Base-by-base conservation (phyloP, 2,113 vertebrate genomes). In the Brachirus orientalis region DNA sequence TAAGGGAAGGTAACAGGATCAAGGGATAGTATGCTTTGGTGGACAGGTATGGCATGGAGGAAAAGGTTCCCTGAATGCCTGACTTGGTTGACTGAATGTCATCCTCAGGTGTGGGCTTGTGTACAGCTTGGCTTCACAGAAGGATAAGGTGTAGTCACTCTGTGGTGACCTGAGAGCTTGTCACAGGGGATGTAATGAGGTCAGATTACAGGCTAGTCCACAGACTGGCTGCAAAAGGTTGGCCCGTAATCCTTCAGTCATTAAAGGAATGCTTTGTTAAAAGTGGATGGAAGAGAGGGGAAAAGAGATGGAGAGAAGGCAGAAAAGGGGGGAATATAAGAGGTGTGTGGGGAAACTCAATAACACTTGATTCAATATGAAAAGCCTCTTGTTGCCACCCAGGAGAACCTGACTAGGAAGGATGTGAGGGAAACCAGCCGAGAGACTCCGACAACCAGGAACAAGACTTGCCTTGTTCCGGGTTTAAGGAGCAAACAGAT, bases 291-390 rank as follows among this genome's bases (percentile, higher is more conserved):
- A 90, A 76, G 79, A 78, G 72, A 83, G 58, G 54, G 17, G 63
- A 10, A 62, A 77, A 75, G 77, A 86, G 71, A 84, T 80, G 70
- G 86, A 84, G 80, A 73, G 77, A 86, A 75, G 12, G 79, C 86
- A 73, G 69, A 75, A 79, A 78, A 82, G 76, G 77, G 72, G 75
- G 79, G 85, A 79, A 85, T 82, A 75, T 79, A 90, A 82, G 88
- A 90, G 87, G 88, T 87, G 87, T 86, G 83, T 72, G 79, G 87
- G 86, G 87, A 85, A 91, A 91, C 91, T 93, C 90, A 92, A 93
- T 92, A 93, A 93, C 91, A 93, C 89, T 92, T 91, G 88, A 93
- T 93, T 94, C 86, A 74, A 92, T 93, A 90, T 92, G 88, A 90
- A 94, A 91, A 92, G 91, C 90, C 78, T 88, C 89, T 91, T 80